Percentiles rank a stretch among this genome's conserved stretches.
Conservation (phyloP, 2,113 vertebrate species). For the Herpetotheres cachinnans region DNA sequence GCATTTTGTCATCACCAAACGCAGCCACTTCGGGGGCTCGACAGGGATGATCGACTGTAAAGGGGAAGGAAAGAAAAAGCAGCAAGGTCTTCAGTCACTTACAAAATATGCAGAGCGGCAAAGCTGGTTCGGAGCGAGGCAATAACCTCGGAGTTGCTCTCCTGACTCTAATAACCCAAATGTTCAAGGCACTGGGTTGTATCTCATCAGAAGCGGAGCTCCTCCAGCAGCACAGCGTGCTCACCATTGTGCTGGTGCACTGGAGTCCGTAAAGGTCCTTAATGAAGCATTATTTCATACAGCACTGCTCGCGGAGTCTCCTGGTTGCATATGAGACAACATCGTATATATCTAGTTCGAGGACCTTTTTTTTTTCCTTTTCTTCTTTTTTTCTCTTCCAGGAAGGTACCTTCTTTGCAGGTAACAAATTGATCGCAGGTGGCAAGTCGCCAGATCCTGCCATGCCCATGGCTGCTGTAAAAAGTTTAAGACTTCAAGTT, state of each 20-base stretch:
- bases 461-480: background rate
- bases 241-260: background rate
- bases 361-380: background rate
- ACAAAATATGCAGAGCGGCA: background rate
- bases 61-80: background rate
- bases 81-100: background rate
- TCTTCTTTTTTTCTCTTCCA: background rate
- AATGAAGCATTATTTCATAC: conserved; percentile 1
- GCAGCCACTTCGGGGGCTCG: background rate
- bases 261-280: background rate
- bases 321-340: background rate
- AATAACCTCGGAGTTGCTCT: conserved; percentile 22
- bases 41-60: accelerated
- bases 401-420: background rate
- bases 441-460: background rate
- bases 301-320: accelerated
- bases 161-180: conserved; percentile 30
- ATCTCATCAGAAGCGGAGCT: background rate
- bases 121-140: background rate
- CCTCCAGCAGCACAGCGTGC: background rate
- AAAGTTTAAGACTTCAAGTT: background rate
- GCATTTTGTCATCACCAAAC: conserved; percentile 1
- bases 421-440: background rate
- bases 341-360: accelerated
- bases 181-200: background rate